These are phyloP conservation scores for Moxostoma hubbsi DNA, from an alignment of 2,797 vertebrate genomes.

Conservation along the genomic window DNA sequence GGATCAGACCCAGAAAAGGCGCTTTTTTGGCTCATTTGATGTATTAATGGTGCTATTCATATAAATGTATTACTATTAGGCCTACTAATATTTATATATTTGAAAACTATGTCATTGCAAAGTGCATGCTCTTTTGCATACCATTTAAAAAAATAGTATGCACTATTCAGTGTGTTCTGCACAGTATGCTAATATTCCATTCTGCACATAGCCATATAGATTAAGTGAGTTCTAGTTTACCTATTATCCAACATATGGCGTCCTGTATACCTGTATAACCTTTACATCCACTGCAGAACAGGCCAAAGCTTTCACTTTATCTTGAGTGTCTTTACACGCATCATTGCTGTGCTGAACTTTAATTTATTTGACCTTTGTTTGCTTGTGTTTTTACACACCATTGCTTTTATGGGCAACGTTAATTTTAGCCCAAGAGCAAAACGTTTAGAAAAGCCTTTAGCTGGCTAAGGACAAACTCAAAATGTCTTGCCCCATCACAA, in stretches of 20 bases:
- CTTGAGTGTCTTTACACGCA: background rate
- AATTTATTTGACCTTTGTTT: slow-evolving; percentile 51
- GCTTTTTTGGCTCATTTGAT: too few relatives aligned
- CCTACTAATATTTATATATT: too few relatives aligned
- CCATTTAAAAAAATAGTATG: too few relatives aligned
- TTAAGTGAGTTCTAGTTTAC: background rate
- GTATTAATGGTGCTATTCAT: too few relatives aligned
- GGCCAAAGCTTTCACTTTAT: background rate
- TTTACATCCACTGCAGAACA: background rate
- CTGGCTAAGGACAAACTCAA: slow-evolving; percentile 40
- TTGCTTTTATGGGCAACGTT: slow-evolving; percentile 52
- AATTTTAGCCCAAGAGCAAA: slow-evolving; percentile 42
- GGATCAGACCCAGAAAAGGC: too few relatives aligned
- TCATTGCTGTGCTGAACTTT: background rate
- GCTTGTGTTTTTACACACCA: slow-evolving; percentile 45
- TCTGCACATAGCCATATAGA: background rate
- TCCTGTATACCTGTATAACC: slow-evolving; percentile 1
- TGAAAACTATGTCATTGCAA: too few relatives aligned
- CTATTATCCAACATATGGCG: slow-evolving; percentile 12
- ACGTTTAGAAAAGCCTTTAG: slow-evolving; percentile 8
- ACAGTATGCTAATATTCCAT: background rate
- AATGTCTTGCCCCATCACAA: background rate
- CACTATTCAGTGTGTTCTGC: background rate
- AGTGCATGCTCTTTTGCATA: too few relatives aligned
- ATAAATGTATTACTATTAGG: too few relatives aligned